These are phyloP conservation scores for Geococcyx californianus DNA, from an alignment of 2,113 vertebrate genomes.

Conservation along the genomic window DNA sequence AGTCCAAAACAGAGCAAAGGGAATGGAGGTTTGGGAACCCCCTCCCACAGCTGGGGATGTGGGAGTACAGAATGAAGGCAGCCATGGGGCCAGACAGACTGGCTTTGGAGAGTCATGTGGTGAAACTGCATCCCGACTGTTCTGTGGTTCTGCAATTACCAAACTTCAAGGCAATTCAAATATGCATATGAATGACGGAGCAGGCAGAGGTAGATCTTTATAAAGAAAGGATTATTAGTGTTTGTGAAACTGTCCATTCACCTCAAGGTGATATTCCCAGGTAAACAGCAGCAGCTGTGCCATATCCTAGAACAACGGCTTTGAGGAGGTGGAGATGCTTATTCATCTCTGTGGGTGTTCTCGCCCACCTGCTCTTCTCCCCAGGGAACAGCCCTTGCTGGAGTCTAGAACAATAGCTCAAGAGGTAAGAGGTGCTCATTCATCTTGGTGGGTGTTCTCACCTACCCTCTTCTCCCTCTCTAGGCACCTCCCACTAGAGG, in stretches of 20 bases:
- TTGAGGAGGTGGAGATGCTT: conserved; percentile 11
- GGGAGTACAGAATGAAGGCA: not conserved
- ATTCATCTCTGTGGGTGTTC: conserved; percentile 56
- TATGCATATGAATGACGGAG: not conserved
- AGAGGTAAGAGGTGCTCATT: conserved; percentile 38
- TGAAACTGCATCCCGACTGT: conserved; percentile 3
- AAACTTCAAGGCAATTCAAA: conserved; percentile 37
- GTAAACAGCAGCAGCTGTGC: not conserved
- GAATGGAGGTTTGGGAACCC: not conserved
- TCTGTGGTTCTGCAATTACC: conserved; percentile 10
- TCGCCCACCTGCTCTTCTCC: not conserved
- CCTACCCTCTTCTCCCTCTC: not conserved
- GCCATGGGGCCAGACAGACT: not conserved
- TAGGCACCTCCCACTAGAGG: not conserved
- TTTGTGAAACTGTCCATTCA: not conserved
- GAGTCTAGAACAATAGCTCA: not conserved
- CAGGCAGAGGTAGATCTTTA: conserved; percentile 22
- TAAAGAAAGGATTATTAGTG: not conserved
- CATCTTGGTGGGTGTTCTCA: conserved; percentile 62
- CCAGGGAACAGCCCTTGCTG: not conserved
- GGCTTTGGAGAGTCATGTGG: not conserved
- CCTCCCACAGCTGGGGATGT: not conserved
- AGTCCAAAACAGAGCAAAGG: not conserved
- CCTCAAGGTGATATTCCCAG: not conserved
- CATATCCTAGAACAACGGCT: not conserved